phyloP scores from a whole-genome alignment of 2,797 vertebrate genomes.

The Enteromius argenteus region DNA sequence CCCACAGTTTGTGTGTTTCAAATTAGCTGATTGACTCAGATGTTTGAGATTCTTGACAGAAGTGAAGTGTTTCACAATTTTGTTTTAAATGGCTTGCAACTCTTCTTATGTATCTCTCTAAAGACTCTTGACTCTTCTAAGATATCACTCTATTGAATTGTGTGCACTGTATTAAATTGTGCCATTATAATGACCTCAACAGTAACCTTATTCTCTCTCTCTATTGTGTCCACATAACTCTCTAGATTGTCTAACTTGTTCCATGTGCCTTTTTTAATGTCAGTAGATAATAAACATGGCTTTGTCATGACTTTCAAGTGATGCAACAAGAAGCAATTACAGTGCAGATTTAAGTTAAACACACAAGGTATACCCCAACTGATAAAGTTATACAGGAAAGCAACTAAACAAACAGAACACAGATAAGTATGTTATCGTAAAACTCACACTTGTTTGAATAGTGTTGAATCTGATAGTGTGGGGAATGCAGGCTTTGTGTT shows the following conservation, averaged over 20 bases:
- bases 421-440: conserved; percentile 10
- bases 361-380: neutral
- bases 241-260: conserved; percentile 53
- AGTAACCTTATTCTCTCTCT: conserved; percentile 42
- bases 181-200: conserved; percentile 39
- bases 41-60: conserved; percentile 23
- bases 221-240: conserved; percentile 53
- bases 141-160: neutral
- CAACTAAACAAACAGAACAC: conserved; percentile 18
- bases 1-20: neutral
- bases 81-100: neutral
- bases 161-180: conserved; percentile 25
- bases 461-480: conserved; percentile 31
- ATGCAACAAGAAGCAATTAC: conserved; percentile 2
- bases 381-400: conserved; percentile 1
- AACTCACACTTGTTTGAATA: conserved; percentile 30
- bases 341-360: conserved; percentile 1
- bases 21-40: neutral
- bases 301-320: neutral
- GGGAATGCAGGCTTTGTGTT: conserved; percentile 14
- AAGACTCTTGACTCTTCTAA: neutral
- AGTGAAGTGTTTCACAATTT: conserved; percentile 4
- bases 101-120: conserved; percentile 10
- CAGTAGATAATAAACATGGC: neutral
- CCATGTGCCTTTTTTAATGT: conserved; percentile 61